Percentiles rank a stretch among this genome's conserved stretches.
Conservation (phyloP, 2,888 invertebrate genomes). For the Liodrosophila aerea region DNA sequence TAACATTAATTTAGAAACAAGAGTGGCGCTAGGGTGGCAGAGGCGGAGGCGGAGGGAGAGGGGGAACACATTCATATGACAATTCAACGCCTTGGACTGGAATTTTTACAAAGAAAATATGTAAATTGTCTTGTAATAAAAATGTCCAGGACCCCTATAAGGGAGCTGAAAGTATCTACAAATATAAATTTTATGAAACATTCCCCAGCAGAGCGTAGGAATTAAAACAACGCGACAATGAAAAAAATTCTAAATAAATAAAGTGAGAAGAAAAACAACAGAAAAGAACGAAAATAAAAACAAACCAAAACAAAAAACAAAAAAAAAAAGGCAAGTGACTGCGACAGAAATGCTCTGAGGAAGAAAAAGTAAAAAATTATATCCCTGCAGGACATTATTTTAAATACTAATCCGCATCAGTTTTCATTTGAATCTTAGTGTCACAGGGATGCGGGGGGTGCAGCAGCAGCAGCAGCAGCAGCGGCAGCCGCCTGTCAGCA, state of each 20-base stretch:
- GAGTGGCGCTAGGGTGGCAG: slow-evolving; percentile 9
- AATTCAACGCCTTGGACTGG: slow-evolving; percentile 45
- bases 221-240: slow-evolving; percentile 54
- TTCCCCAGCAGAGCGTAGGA: slow-evolving; percentile 49
- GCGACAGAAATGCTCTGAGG: slow-evolving; percentile 47
- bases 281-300: slow-evolving; percentile 14
- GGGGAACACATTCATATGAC: slow-evolving; percentile 58
- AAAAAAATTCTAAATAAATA: slow-evolving; percentile 62
- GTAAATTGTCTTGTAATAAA: slow-evolving; percentile 80
- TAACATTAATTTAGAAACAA: slow-evolving; percentile 70
- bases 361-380: slow-evolving; percentile 68
- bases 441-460: slow-evolving; percentile 21
- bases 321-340: slow-evolving; percentile 48
- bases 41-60: slow-evolving; percentile 7
- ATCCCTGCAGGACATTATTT: slow-evolving; percentile 82
- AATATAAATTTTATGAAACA: slow-evolving; percentile 80
- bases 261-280: slow-evolving; percentile 39
- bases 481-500: slow-evolving; percentile 42
- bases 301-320: slow-evolving; percentile 36
- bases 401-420: slow-evolving; percentile 82
- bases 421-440: slow-evolving; percentile 78
- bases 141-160: slow-evolving; percentile 50
- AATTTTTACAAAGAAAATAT: slow-evolving; percentile 79
- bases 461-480: slow-evolving; percentile 18
- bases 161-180: slow-evolving; percentile 53